Percentiles rank a stretch among this genome's conserved stretches.
Evolutionary conservation across 2,888 invertebrate species (phyloP).

Genomic region (Philopedon plagiatum): DNA sequence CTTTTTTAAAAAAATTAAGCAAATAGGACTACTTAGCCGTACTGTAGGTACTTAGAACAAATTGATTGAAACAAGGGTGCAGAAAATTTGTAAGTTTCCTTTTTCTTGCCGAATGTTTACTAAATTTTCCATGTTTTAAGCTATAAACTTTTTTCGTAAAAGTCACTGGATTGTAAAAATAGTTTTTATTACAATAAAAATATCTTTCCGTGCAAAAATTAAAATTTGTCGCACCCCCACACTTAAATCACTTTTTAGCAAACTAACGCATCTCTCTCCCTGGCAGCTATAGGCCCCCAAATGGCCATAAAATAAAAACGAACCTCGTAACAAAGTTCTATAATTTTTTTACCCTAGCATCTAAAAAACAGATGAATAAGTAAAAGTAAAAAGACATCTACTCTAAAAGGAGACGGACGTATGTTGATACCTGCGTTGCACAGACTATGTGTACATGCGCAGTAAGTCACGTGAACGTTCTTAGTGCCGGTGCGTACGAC

Average conservation of each 20-base stretch:
- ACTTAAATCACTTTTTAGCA: background rate
- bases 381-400: background rate
- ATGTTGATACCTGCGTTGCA: slow-evolving; percentile 75
- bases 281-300: slow-evolving; percentile 6
- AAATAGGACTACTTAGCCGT: no score
- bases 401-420: slow-evolving; percentile 53
- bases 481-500: slow-evolving; percentile 81
- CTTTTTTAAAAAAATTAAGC: no score
- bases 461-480: slow-evolving; percentile 82
- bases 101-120: no score
- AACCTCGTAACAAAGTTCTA: background rate
- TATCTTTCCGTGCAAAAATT: no score
- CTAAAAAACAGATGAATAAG: background rate
- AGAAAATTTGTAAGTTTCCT: no score
- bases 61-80: no score
- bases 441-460: slow-evolving; percentile 82
- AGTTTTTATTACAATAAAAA: no score
- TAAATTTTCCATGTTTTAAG: no score
- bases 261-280: background rate
- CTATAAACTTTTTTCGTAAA: no score
- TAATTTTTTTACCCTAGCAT: background rate
- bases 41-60: no score
- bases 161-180: no score
- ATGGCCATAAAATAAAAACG: background rate
- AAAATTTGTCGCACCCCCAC: no score